phyloP scores from a whole-genome alignment of 2,113 vertebrate species.

The Asarcornis scutulata region DNA sequence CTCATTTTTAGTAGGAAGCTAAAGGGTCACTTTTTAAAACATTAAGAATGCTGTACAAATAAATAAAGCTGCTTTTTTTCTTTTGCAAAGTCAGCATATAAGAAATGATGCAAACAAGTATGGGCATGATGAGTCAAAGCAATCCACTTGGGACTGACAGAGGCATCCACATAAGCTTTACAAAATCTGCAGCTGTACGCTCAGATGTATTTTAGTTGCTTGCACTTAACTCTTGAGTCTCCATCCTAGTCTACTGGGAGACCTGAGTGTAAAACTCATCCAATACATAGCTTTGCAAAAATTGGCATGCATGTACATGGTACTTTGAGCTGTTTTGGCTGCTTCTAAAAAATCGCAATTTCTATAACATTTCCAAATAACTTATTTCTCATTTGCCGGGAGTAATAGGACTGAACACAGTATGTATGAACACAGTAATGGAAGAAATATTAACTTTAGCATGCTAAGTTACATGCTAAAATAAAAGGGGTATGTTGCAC shows the following conservation, averaged over 20 bases:
- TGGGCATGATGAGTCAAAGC: background rate
- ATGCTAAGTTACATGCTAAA: background rate
- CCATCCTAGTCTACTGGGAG: background rate
- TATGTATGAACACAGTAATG: background rate
- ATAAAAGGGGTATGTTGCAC: background rate
- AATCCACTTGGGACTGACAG: background rate
- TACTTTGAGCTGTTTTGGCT: background rate
- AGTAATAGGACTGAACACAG: background rate
- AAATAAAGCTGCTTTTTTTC: background rate
- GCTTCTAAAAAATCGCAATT: background rate
- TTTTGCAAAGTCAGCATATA: background rate
- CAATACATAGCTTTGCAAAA: background rate
- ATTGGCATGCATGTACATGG: background rate
- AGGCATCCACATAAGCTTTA: background rate
- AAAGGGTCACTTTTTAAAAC: background rate
- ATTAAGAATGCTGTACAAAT: background rate
- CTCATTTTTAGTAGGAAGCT: background rate
- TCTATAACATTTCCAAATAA: background rate
- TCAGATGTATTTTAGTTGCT: background rate
- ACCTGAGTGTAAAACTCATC: background rate
- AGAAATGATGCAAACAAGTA: background rate
- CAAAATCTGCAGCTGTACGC: background rate
- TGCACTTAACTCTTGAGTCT: background rate
- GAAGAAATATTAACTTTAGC: background rate
- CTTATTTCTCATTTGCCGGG: background rate